Conservation (phyloP, 2,113 vertebrate genomes). For the Corydoras maculifer region DNA sequence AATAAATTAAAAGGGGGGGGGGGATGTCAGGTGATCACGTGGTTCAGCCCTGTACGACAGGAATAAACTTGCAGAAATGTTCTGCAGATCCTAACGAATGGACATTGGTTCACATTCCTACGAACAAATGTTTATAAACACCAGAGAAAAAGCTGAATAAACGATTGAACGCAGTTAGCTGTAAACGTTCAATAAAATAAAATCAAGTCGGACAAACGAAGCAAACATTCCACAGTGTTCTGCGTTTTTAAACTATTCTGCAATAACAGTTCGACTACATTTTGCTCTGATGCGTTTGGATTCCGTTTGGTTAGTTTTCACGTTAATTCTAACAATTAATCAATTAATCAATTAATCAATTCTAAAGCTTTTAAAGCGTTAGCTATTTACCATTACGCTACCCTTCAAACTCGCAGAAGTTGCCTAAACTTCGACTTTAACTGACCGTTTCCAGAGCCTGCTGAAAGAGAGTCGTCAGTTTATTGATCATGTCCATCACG, state of each 20-base stretch:
- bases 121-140: too few species aligned
- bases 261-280: too few species aligned
- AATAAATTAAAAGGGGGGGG: too few species aligned
- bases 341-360: not conserved
- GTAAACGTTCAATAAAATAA: too few species aligned
- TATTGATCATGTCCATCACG: conserved; percentile 57
- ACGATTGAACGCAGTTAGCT: too few species aligned
- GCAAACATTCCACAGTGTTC: too few species aligned
- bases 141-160: not conserved
- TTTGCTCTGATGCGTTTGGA: too few species aligned
- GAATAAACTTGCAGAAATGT: conserved; percentile 14
- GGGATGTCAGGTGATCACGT: not conserved
- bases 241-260: too few species aligned
- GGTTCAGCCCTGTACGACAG: conserved; percentile 18
- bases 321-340: not conserved
- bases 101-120: not conserved
- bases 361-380: not conserved
- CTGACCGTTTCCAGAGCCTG: conserved; percentile 64
- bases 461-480: conserved; percentile 53
- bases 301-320: not conserved
- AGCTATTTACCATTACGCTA: not conserved
- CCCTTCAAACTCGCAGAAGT: not conserved
- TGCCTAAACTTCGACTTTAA: not conserved
- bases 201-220: too few species aligned
- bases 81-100: not conserved